Percentiles rank a stretch among this genome's conserved stretches.
These are phyloP conservation scores for Isoperla grammatica DNA, from an alignment of 2,888 invertebrate genomes.

Conservation along the genomic window DNA sequence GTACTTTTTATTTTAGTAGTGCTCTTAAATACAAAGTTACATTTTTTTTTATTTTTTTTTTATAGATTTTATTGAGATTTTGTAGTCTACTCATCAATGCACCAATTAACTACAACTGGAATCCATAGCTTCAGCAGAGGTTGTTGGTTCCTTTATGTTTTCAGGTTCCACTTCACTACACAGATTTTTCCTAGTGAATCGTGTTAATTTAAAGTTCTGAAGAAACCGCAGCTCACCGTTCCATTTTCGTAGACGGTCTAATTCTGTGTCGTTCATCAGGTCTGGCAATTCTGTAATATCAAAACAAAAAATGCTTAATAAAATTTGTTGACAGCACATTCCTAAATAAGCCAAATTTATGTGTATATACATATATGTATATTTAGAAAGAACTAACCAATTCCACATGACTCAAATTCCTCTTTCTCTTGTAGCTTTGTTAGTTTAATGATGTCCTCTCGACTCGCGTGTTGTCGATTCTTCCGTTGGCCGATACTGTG, in stretches of 20 bases:
- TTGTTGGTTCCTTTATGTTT: too few relatives aligned
- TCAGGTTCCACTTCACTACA: too few relatives aligned
- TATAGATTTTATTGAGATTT: too few relatives aligned
- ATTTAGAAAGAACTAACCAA: conserved; percentile 43
- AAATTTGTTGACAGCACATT: conserved; percentile 5
- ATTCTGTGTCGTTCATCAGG: conserved; percentile 54
- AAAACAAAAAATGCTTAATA: background rate
- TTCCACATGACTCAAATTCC: conserved; percentile 70
- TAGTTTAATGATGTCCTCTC: conserved; percentile 72
- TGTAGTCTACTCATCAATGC: too few relatives aligned
- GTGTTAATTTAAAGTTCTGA: conserved; percentile 59
- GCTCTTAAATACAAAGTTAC: too few relatives aligned
- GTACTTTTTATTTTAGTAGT: too few relatives aligned
- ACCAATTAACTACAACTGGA: too few relatives aligned
- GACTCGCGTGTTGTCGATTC: conserved; percentile 70
- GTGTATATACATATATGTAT: background rate
- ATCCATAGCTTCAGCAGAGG: too few relatives aligned
- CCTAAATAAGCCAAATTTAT: background rate
- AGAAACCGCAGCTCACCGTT: conserved; percentile 60
- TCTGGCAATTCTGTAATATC: conserved; percentile 61
- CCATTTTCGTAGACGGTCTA: conserved; percentile 58
- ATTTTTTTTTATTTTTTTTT: too few relatives aligned
- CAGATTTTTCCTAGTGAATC: conserved; percentile 42
- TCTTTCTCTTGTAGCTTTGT: conserved; percentile 65
- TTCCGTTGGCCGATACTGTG: conserved; percentile 68